phyloP scores from a whole-genome alignment of 2,888 invertebrate species.

The Adela reaumurella region DNA sequence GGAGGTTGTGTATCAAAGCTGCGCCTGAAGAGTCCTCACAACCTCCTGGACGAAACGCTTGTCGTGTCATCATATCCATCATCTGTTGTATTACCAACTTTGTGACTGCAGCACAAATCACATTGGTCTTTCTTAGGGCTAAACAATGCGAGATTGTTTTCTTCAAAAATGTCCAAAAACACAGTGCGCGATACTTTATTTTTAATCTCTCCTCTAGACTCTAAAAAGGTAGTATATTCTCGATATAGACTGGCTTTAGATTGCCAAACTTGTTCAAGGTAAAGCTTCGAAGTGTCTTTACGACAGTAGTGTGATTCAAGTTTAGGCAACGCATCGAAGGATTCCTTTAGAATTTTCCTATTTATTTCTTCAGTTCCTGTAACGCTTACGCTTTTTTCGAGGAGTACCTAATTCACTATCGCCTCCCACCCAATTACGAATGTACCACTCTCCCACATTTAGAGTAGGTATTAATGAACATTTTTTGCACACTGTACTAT shows the following conservation, averaged over 20 bases:
- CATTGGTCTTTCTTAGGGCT: conserved; percentile 2
- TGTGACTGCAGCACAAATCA: conserved; percentile 1
- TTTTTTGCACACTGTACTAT: conserved; percentile 15
- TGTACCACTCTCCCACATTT: neutral
- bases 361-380: neutral
- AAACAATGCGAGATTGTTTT: conserved; percentile 1
- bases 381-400: conserved; percentile 1
- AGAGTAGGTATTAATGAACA: neutral
- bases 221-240: neutral
- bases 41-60: too few relatives aligned
- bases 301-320: neutral
- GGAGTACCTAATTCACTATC: neutral
- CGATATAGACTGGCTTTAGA: neutral
- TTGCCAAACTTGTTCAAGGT: conserved; percentile 1
- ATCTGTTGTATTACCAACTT: conserved; percentile 1
- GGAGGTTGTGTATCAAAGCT: too few relatives aligned
- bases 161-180: conserved; percentile 1
- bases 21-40: too few relatives aligned
- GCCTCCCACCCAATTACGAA: neutral
- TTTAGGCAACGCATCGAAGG: neutral
- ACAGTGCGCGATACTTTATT: conserved; percentile 1
- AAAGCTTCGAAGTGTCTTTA: conserved; percentile 1
- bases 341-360: neutral
- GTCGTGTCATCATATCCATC: neutral
- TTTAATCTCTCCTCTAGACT: conserved; percentile 1